Evolutionary conservation across 2,113 vertebrate species (phyloP).

Genomic region (Calonectris borealis): DNA sequence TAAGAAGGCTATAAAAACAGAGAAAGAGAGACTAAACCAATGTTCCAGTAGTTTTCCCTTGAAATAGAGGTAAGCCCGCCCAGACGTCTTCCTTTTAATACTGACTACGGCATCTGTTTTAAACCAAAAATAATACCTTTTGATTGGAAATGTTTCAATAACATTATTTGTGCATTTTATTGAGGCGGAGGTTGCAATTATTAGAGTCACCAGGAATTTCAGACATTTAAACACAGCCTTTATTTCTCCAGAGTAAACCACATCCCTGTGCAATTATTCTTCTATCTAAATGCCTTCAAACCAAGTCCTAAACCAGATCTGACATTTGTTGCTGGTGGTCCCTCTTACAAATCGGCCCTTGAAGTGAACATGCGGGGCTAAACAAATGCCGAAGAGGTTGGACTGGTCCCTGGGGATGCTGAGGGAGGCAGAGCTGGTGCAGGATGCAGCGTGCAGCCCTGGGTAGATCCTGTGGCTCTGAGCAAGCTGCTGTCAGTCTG

Average conservation of each 20-base stretch:
- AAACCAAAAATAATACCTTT: slow-evolving; percentile 78
- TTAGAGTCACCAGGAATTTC: slow-evolving; percentile 76
- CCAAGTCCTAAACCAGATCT: slow-evolving; percentile 55
- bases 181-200: slow-evolving; percentile 75
- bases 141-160: slow-evolving; percentile 73
- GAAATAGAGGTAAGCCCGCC: slow-evolving; percentile 66
- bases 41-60: slow-evolving; percentile 43
- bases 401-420: not conserved
- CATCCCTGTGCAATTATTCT: slow-evolving; percentile 75
- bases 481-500: not conserved
- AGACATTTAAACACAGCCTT: slow-evolving; percentile 75
- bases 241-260: slow-evolving; percentile 74
- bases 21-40: slow-evolving; percentile 25
- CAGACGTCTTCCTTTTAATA: slow-evolving; percentile 67
- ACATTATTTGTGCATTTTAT: slow-evolving; percentile 77
- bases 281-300: slow-evolving; percentile 76
- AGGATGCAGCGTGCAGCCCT: not conserved
- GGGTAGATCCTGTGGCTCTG: not conserved
- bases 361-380: not conserved
- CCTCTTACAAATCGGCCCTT: not conserved
- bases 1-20: slow-evolving; percentile 45
- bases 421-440: not conserved
- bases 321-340: slow-evolving; percentile 70
- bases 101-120: slow-evolving; percentile 66
- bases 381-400: not conserved